Evolutionary conservation across 2,113 vertebrate species (phyloP).

Genomic region (Lepidothrix coronata): DNA sequence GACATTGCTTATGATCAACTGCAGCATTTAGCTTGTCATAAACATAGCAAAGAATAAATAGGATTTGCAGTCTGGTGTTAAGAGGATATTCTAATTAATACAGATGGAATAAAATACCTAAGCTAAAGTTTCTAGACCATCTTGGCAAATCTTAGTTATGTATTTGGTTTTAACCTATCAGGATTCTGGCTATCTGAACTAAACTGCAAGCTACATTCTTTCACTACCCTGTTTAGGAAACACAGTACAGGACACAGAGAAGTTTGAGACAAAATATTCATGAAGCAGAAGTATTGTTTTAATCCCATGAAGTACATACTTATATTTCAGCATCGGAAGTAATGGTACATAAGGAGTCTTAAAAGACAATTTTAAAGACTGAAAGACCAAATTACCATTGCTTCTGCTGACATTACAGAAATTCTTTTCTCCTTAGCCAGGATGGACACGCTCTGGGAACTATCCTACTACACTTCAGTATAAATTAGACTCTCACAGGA

Average conservation of each 20-base stretch:
- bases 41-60: conserved; percentile 39
- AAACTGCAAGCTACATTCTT: background rate
- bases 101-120: background rate
- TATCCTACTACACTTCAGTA: background rate
- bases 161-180: background rate
- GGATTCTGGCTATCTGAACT: background rate
- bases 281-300: background rate
- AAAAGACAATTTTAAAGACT: background rate
- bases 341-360: background rate
- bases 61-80: background rate
- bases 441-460: background rate
- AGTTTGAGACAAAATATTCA: background rate
- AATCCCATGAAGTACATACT: background rate
- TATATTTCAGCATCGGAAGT: background rate
- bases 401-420: background rate
- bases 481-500: background rate
- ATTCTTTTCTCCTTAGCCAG: background rate
- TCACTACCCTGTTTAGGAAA: background rate
- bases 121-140: background rate
- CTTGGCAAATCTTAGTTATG: background rate
- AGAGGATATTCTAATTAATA: background rate
- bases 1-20: background rate
- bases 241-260: background rate
- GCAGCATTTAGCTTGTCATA: conserved; percentile 2
- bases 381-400: background rate